Percentiles rank a stretch among this genome's conserved stretches.
Conservation (phyloP, 2,113 vertebrate genomes). For the Sinocyclocheilus rhinocerous region DNA sequence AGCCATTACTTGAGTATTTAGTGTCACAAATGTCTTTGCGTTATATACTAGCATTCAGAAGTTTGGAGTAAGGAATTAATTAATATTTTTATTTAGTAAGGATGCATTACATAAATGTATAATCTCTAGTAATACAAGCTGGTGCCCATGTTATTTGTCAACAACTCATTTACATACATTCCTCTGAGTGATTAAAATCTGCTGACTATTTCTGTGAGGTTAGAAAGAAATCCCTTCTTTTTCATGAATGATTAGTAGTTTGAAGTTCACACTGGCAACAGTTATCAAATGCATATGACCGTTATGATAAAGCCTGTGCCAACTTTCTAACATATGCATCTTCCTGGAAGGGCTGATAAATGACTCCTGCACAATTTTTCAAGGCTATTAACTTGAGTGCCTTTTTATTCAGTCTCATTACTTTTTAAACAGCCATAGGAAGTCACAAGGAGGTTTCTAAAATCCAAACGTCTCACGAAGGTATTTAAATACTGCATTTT, state of each 20-base stretch:
- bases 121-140: too few species aligned
- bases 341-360: conserved; percentile 76
- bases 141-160: not conserved
- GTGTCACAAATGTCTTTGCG: too few species aligned
- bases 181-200: not conserved
- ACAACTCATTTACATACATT: not conserved
- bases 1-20: too few species aligned
- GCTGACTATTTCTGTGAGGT: not conserved
- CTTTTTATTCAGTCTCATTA: conserved; percentile 83
- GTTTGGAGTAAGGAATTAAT: too few species aligned
- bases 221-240: conserved; percentile 45
- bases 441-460: conserved; percentile 54
- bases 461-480: conserved; percentile 47
- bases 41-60: too few species aligned
- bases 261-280: conserved; percentile 68
- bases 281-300: conserved; percentile 75
- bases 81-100: too few species aligned
- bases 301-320: conserved; percentile 73
- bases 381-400: conserved; percentile 81
- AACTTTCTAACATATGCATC: conserved; percentile 72
- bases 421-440: conserved; percentile 78
- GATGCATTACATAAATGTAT: too few species aligned
- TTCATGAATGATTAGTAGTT: conserved; percentile 60
- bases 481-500: conserved; percentile 50
- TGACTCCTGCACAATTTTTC: conserved; percentile 74